phyloP scores from a whole-genome alignment of 2,113 vertebrate species.

The Semicossyphus pulcher region DNA sequence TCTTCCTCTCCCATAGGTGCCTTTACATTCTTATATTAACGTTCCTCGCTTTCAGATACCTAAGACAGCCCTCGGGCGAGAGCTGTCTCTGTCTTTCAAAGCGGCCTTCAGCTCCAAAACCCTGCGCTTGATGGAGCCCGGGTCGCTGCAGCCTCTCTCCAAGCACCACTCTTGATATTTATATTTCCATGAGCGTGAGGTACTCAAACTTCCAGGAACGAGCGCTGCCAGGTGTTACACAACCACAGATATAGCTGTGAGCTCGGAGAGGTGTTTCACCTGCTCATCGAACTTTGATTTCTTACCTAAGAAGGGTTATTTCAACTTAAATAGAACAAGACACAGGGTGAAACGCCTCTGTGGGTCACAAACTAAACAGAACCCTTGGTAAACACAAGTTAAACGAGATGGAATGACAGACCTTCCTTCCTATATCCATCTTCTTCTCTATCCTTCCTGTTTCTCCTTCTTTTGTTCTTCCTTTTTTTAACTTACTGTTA shows the following conservation, averaged over 20 bases:
- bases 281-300: constrained; percentile 57
- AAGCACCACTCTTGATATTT: constrained; percentile 75
- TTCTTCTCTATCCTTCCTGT: not conserved
- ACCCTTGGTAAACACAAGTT: constrained; percentile 25
- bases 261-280: constrained; percentile 58
- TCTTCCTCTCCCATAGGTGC: constrained; percentile 70
- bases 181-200: constrained; percentile 71
- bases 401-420: constrained; percentile 23
- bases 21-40: constrained; percentile 69
- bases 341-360: constrained; percentile 54
- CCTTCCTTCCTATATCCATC: not conserved
- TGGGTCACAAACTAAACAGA: constrained; percentile 43
- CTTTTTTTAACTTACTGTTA: not conserved
- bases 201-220: constrained; percentile 65
- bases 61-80: constrained; percentile 66
- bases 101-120: constrained; percentile 44
- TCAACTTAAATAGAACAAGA: constrained; percentile 61
- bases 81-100: constrained; percentile 67
- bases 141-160: constrained; percentile 70
- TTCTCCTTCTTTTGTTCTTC: not conserved
- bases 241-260: constrained; percentile 57
- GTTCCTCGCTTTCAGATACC: constrained; percentile 52
- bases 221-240: constrained; percentile 71
- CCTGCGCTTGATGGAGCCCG: constrained; percentile 40
- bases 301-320: constrained; percentile 65